Base-by-base conservation (phyloP, 2,113 vertebrate genomes). In the Aphyosemion australe region DNA sequence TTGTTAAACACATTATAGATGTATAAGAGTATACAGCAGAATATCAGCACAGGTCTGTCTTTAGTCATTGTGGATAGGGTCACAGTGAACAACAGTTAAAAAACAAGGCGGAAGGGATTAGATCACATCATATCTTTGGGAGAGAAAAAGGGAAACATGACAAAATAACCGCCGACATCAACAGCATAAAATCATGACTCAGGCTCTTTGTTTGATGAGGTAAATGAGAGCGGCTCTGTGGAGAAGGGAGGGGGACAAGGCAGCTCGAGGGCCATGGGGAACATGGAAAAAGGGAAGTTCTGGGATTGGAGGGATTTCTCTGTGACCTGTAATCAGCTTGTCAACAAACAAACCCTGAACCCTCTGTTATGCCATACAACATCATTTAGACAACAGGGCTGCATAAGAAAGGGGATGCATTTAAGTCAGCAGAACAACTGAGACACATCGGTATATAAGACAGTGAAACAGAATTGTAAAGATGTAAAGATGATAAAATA, bases 141-240 rank as follows among this genome's bases (percentile, higher is more conserved):
- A 46, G 55, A 56, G 54, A 63, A 59, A 66, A 65, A 58, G 45
- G 76, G 69, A 13, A 71, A 86, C 74, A 87, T 69, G 71, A 77
- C 63, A 58, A 87, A 66, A 70, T 58, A 79, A 82, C 74, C 73
- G 61, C 72, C 72, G 84, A 82, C 69, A 84, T 84, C 66, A 80
- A 43, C 65, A 84, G 79, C 86, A 87, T 83, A 76, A 82, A 87
- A 89, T 87, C 81, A 87, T 79, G 78, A 78, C 72, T 84, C 51
- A 66, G 79, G 84, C 81, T 80, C 65, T 84, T 79, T 42, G 56
- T 78, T 76, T 69, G 82, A 89, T 84, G 85, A 90, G 89, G 85
- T 83, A 61, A 90, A 90, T 79, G 68, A 83, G 74, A 59, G 74
- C 14, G 50, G 62, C 66, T 80, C 31, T 11, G 41, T 34, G 42